Base-by-base conservation (phyloP, 2,113 vertebrate genomes). In the Pachypanchax playfairii region DNA sequence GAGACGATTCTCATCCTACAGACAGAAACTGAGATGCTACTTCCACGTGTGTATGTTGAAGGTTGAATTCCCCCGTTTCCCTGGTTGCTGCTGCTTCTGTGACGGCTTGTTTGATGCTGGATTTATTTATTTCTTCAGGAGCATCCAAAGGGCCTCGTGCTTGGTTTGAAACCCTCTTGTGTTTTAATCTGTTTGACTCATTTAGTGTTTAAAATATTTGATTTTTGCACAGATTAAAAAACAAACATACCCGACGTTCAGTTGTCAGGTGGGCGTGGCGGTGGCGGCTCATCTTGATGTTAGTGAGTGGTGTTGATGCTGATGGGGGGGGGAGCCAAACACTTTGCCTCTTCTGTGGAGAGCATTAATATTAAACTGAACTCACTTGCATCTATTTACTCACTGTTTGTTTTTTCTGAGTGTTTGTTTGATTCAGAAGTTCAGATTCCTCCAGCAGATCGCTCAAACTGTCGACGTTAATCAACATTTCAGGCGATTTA, bases 161-260 rank as follows among this genome's bases (percentile, higher is more conserved):
- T 77, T 68, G 70, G 75, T 81, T 75, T 57, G 35, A 47, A 70
- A 60, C 38, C 53, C 8, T 31, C 36, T 55, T 38, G 26, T 28
- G 0, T 77, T 83, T 57, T 14, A 85, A 64, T 71, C 62, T 84
- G 72, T 77, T 84, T 79, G 81, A 80, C 72, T 82, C 66, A 65
- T 70, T 87, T 41, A 15, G 72, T 79, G 67, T 76, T 59, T 60
- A 7, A 88, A 90, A 86, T 83, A 73, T 76, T 90, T 89, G 72
- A 50, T 82, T 51, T n/a, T 85, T 91, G 88, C 89, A 88, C 81
- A 87, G 71, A 74, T 83, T 51, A 85, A 87, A 86, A 11, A n/a
- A n/a, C n/a, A n/a, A n/a, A n/a, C n/a, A n/a, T n/a, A n/a, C n/a
- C 87, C 87, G 80, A 4, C 4, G 84, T 87, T 92, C 89, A 91